Evolutionary conservation across 2,797 vertebrate genomes (phyloP), one percentile per base, ranked within the genome.

Genomic region (Epinephelus awoara): DNA sequence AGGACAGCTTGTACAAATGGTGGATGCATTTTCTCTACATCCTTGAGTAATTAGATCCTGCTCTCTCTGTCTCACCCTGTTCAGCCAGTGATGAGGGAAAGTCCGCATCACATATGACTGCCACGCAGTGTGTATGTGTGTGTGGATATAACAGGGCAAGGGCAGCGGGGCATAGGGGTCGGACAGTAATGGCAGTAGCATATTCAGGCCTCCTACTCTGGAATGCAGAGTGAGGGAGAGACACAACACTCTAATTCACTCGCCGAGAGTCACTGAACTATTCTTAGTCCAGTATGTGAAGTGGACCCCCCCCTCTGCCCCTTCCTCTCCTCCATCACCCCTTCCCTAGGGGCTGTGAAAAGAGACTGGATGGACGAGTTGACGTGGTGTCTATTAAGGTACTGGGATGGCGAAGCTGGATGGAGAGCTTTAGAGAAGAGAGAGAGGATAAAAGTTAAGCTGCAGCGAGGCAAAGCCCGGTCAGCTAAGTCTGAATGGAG

Each of bases 161-260:
- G 82, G 83, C 69, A 82, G 75, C 71, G 62, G 89, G 90, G 83
- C 85, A 87, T 2, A 14, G 77, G 76, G 90, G 86, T 88, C 84
- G 72, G 79, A 88, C 88, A 65, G 78, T 89, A 91, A 92, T 92
- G 88, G 90, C 90, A 68, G 81, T 65, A 89, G 90, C 91, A 94
- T 91, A 92, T 91, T 94, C 91, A 91, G 84, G 80, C 93, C 93
- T 95, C 94, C 94, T 91, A 95, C 95, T 93, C 90, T 92, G 94
- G 94, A 95, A 96, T 95, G 94, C 84, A 80, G 87, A 66, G 81
- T 73, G 90, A 90, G 87, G 89, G 82, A 91, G 90, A 84, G 80
- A 87, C 80, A 92, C 92, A 93, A 93, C 88, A 93, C 87, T 72
- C 76, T 86, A 85, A 93, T 92, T 91, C 91, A 92, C 84, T 87